Evolutionary conservation across 2,888 invertebrate species (phyloP).

Genomic region (Drosophila pegasa): DNA sequence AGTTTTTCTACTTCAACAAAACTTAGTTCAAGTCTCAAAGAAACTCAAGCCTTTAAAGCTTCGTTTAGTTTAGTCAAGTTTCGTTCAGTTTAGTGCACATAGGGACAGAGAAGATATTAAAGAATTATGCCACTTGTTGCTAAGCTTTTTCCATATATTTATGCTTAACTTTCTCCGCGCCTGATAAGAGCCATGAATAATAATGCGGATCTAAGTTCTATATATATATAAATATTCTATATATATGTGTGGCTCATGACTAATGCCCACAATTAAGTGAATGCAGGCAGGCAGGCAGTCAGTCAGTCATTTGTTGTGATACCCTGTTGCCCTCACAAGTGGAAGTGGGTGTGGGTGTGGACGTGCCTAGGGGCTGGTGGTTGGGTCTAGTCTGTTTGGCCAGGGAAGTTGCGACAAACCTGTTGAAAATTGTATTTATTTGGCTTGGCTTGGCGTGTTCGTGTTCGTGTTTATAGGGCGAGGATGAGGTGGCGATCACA

Average conservation of each 20-base stretch:
- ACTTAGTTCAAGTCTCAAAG: neutral
- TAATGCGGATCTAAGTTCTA: slow-evolving; percentile 46
- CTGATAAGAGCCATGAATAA: slow-evolving; percentile 57
- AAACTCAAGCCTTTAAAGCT: neutral
- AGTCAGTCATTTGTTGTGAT: slow-evolving; percentile 21
- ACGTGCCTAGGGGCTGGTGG: slow-evolving; percentile 15
- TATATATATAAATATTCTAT: slow-evolving; percentile 12
- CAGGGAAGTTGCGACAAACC: slow-evolving; percentile 51
- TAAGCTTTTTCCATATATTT: slow-evolving; percentile 11
- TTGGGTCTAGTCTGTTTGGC: slow-evolving; percentile 31
- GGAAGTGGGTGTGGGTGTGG: slow-evolving; percentile 11
- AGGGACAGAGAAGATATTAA: neutral
- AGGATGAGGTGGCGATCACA: slow-evolving; percentile 36
- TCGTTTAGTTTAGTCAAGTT: neutral
- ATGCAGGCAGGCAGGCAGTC: slow-evolving; percentile 26
- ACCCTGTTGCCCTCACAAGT: slow-evolving; percentile 26
- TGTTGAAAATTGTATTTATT: slow-evolving; percentile 46
- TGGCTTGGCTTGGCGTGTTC: slow-evolving; percentile 32
- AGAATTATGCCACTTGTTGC: slow-evolving; percentile 25
- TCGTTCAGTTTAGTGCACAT: neutral
- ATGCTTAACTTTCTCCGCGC: slow-evolving; percentile 3
- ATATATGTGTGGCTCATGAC: slow-evolving; percentile 36
- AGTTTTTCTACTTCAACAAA: neutral
- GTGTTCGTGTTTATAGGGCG: slow-evolving; percentile 5
- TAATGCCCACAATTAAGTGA: slow-evolving; percentile 42